Base-by-base conservation (phyloP, 2,113 vertebrate species). In the Speoplatyrhinus poulsoni region DNA sequence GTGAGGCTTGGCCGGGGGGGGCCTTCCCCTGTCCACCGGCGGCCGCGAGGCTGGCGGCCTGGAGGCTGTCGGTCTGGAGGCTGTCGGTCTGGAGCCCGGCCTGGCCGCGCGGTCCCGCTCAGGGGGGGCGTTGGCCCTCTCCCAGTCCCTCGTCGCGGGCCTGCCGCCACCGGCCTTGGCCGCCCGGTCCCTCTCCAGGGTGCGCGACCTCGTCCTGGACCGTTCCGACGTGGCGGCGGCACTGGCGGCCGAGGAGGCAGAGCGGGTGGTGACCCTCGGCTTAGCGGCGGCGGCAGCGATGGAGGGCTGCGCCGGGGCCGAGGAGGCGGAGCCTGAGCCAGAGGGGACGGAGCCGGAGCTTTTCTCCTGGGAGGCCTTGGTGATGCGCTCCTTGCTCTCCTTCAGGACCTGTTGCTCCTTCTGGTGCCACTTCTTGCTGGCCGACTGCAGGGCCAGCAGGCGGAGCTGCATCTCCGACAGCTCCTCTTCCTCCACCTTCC, bases 381-480 rank as follows among this genome's bases (percentile, higher is more conserved):
- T 93, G 81, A 96, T 88, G 58, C 95, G 95, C 77, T 98, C 96
- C 70, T 96, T 96, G 90, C 96, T 97, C 90, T 93, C 96, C 88
- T 95, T 98, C 95, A 99, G 94, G 85, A 97, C 96, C 81, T 98
- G 94, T 76, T 95, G 96, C 68, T 99, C 97, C 81, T 99, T 97
- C 72, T 98, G 96, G 65, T 99, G 96, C 97, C 98, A 99, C 88
- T 96, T 98, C 87, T 95, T 96, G 91, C 98, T 99, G 73, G 98
- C 98, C 12, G 98, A 99, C 87, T 99, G 96, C 81, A 99, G 92
- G 2, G 98, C 98, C 63, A 99, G 89, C 75, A 99, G 95, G 9
- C 98, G 94, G 84, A 99, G 92, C 6, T 99, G 96, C 79, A 99
- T 86, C 89, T 99, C 98, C 10, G 98, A 99, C 63, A 99, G 88